Base-by-base conservation (phyloP, 2,888 invertebrate species). In the Dichetophora obliterata region DNA sequence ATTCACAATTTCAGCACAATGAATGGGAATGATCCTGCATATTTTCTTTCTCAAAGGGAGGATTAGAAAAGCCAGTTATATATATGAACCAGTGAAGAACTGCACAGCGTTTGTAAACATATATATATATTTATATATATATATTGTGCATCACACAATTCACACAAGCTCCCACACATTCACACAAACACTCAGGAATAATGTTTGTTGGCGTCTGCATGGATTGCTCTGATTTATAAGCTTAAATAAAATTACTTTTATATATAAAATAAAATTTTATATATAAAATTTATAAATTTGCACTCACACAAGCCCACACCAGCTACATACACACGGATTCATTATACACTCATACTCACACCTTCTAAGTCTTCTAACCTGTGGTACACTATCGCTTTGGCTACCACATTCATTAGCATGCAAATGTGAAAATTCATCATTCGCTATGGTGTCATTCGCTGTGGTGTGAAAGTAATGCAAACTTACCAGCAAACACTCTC, bases 351-450 rank as follows among this genome's bases (percentile, higher is more conserved):
- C 68, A 68, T 50, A 68, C 43, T 50, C 50, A 24, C 22, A 19
- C 16, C 19, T n/a, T 43, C 22, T 24, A 19, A 22, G 24, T 43
- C 43, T 19, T 14, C 14, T 27, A 68, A 68, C 27, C 48, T 68
- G 24, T 43, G 22, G 14, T 14, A 43, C 66, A 43, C 19, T 50
- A 48, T 69, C 69, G 52, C 34, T 14, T 19, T 31, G 52, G 54
- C 24, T 19, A 27, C 69, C 69, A 11, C 37, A 54, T 69, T 69
- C 69, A 69, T 69, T 69, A 69, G 69, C 54, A 69, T 69, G 54
- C 69, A 69, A 69, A 69, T 31, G 24, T 27, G 68, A 54, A 54
- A 54, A 69, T 69, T 54, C 69, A 69, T 69, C 69, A 69, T 69
- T 54, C 52, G 43, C 22, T 48, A 48, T 22, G 57, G 57, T 14